Conservation (phyloP, 53 echinoderm and acorn worm species). For the Luidia sarsii region DNA sequence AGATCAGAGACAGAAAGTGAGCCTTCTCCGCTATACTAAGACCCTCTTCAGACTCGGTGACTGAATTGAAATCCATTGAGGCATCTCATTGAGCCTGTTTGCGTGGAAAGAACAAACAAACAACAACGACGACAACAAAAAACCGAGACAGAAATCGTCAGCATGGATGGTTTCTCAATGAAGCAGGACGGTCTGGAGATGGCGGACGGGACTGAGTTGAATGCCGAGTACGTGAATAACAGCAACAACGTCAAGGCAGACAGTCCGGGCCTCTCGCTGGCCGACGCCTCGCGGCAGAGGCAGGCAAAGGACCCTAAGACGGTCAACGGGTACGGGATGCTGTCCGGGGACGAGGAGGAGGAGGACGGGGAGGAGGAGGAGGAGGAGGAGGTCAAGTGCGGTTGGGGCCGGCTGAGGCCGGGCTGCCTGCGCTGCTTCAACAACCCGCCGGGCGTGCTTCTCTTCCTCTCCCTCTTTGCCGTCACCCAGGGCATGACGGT, state of each 20-base stretch:
- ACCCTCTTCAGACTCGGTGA: too few species aligned
- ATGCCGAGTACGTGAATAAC: conserved; percentile 10
- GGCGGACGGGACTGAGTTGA: neutral
- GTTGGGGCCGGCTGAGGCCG: conserved; percentile 71
- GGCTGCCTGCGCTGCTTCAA: conserved; percentile 69
- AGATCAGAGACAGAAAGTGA: too few species aligned
- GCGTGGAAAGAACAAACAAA: too few species aligned
- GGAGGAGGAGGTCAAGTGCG: conserved; percentile 63
- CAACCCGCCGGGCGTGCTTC: conserved; percentile 70
- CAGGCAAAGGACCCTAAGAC: neutral
- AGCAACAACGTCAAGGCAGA: conserved; percentile 33
- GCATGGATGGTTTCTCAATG: conserved; percentile 13
- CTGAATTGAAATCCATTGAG: too few species aligned
- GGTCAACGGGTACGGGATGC: conserved; percentile 64
- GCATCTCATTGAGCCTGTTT: too few species aligned
- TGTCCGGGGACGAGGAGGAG: conserved; percentile 51
- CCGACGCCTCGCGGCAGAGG: neutral
- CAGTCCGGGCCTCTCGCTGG: neutral
- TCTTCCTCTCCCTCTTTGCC: conserved; percentile 85
- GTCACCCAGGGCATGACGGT: conserved; percentile 93
- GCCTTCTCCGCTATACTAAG: too few species aligned
- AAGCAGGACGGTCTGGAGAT: neutral
- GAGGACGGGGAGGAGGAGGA: conserved; percentile 39
- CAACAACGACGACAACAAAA: too few species aligned
- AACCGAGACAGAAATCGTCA: too few species aligned